phyloP scores from a whole-genome alignment of 2,888 invertebrate genomes.

The Drosophila paramelanica region DNA sequence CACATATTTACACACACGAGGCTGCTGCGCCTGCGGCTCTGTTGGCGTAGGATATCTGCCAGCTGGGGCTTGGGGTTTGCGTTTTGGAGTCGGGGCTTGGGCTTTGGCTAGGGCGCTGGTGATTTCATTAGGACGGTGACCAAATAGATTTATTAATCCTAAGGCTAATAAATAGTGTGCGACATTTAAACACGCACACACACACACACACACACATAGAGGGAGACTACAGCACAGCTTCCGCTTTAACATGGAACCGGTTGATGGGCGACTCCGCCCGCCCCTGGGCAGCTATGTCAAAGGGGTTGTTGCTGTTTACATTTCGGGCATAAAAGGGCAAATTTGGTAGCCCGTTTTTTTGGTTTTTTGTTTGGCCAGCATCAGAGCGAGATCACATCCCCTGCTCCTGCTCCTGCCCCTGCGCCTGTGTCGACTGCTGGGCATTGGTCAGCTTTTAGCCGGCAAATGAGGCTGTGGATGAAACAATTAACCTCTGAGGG shows the following conservation, averaged over 20 bases:
- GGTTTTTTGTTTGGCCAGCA: constrained; percentile 42
- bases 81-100: constrained; percentile 11
- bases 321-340: constrained; percentile 63
- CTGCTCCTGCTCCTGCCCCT: neutral
- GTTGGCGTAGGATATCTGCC: constrained; percentile 4
- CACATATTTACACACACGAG: constrained; percentile 36
- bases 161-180: constrained; percentile 83
- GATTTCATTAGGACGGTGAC: constrained; percentile 83
- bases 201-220: constrained; percentile 18
- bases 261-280: constrained; percentile 24
- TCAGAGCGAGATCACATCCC: constrained; percentile 46
- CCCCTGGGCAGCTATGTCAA: constrained; percentile 13
- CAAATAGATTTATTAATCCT: constrained; percentile 85
- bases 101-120: constrained; percentile 49
- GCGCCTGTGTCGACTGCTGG: neutral
- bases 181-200: constrained; percentile 61
- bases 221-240: constrained; percentile 51
- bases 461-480: constrained; percentile 28
- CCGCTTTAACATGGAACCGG: constrained; percentile 33
- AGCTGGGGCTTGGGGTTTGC: neutral
- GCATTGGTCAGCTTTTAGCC: constrained; percentile 44
- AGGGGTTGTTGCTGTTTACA: constrained; percentile 55
- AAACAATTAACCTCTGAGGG: constrained; percentile 61
- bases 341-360: constrained; percentile 45
- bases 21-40: constrained; percentile 37